phyloP scores from a whole-genome alignment of 1,140 invertebrate genomes.

The Drosophila sp. region DNA sequence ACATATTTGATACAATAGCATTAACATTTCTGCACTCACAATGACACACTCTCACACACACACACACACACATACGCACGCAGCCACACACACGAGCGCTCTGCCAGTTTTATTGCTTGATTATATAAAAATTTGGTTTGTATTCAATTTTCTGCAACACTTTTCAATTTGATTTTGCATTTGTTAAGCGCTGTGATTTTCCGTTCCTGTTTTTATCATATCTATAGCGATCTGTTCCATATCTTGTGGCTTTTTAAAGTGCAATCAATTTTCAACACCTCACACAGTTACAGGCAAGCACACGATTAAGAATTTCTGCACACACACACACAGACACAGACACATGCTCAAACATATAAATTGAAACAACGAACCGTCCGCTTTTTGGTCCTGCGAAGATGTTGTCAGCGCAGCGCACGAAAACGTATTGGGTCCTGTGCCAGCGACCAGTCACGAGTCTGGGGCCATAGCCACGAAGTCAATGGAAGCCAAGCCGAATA shows the following conservation, averaged over 20 bases:
- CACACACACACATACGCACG: constrained; percentile 14
- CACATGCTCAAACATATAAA: constrained; percentile 7
- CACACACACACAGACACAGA: constrained; percentile 43
- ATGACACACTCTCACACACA: constrained; percentile 40
- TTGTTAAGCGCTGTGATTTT: constrained; percentile 22
- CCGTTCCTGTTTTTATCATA: constrained; percentile 16
- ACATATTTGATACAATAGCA: constrained; percentile 60
- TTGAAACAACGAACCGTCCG: constrained; percentile 68
- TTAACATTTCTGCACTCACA: constrained; percentile 76
- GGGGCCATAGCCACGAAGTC: constrained; percentile 9
- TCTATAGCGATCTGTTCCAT: constrained; percentile 17
- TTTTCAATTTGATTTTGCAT: constrained; percentile 32
- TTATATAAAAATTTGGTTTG: constrained; percentile 81
- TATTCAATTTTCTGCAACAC: constrained; percentile 38
- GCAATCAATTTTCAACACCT: constrained; percentile 74
- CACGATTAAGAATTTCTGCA: constrained; percentile 46
- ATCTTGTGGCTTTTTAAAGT: constrained; percentile 64
- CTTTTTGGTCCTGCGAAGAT: constrained; percentile 77
- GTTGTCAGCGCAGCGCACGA: constrained; percentile 82
- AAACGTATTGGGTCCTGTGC: constrained; percentile 72
- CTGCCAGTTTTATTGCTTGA: constrained; percentile 79
- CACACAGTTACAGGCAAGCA: constrained; percentile 28
- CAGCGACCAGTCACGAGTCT: constrained; percentile 23
- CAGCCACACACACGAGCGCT: constrained; percentile 34
- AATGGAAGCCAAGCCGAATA: constrained; percentile 16